A percentile compares a stretch with the other conserved stretches of the same genome.
phyloP scores from a whole-genome alignment of 2,888 invertebrate genomes.

The Anodontia alba region DNA sequence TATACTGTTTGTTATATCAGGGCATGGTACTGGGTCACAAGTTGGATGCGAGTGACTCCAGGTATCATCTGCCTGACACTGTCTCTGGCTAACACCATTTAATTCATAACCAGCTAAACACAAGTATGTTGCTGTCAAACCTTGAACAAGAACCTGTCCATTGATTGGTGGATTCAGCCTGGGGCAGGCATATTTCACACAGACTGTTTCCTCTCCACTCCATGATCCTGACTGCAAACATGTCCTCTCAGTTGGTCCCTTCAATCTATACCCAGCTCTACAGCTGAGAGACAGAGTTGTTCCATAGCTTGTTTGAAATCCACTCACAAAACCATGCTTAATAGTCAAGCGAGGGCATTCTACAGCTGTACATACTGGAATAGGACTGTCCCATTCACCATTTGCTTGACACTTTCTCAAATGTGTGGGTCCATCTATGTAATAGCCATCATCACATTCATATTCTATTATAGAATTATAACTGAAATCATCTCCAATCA shows the following conservation, averaged over 20 bases:
- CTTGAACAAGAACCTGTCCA: conserved; percentile 48
- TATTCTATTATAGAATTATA: conserved; percentile 76
- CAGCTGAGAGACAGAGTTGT: conserved; percentile 90
- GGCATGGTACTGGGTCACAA: conserved; percentile 74
- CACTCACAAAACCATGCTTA: conserved; percentile 64
- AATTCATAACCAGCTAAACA: conserved; percentile 96
- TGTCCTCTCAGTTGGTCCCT: conserved; percentile 93
- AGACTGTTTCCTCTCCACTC: conserved; percentile 74
- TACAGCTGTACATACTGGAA: conserved; percentile 75
- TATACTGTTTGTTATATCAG: conserved; percentile 39
- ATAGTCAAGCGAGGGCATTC: conserved; percentile 69
- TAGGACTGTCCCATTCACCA: conserved; percentile 76
- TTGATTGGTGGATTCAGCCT: conserved; percentile 51
- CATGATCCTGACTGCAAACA: conserved; percentile 83
- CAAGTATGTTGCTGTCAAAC: conserved; percentile 87
- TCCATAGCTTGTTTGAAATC: conserved; percentile 66
- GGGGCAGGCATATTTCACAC: conserved; percentile 72
- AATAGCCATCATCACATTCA: conserved; percentile 78
- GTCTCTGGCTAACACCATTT: conserved; percentile 93
- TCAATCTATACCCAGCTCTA: conserved; percentile 94
- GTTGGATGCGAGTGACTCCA: conserved; percentile 76
- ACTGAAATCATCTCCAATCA: conserved; percentile 58
- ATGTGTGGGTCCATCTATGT: conserved; percentile 58
- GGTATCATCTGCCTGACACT: conserved; percentile 84
- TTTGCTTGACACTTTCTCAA: conserved; percentile 72